Evolutionary conservation across 1,140 invertebrate genomes (phyloP), one percentile per base, ranked within the genome.

Genomic region (Euwallacea similis): DNA sequence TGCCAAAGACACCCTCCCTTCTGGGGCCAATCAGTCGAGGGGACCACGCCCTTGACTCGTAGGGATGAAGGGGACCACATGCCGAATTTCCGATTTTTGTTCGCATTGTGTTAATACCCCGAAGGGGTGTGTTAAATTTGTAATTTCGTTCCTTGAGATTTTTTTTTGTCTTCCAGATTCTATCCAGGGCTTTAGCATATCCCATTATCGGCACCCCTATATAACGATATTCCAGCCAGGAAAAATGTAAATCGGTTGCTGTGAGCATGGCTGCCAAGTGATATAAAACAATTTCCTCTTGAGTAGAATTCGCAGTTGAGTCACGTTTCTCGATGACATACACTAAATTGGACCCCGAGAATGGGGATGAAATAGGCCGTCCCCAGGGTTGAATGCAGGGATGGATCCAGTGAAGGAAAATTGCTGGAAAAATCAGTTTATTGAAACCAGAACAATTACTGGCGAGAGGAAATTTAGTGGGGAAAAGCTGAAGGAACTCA

Each of bases 291-390:
- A 75, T 74, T 74, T 72, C 72, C 72, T 72, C 65, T 72, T 60
- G 64, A 63, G 46, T 58, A 42, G 53, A 67, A 69, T 76, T 76
- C 69, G 69, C 65, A 74, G 73, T 76, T 73, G 74, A 74, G 74
- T 76, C 74, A 76, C 74, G 74, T 76, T 76, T 69, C 66, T 69
- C 74, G 73, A 74, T 76, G 74, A 76, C 74, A 76, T 74, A 72
- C 73, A 76, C 74, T 69, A 76, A 76, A 76, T 76, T 76, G 74
- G 74, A 65, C 74, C 66, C 44, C 54, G 62, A 72, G 74, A 76
- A 76, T 74, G 74, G 66, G 73, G 69, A 72, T 69, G 73, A 72
- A 72, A 74, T 59, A 68, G 41, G 66, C 62, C 55, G 73, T 69
- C 73, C 73, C 73, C 60, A 53, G 47, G 50, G 16, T 58, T 7